phyloP scores from a whole-genome alignment of 2,797 vertebrate genomes.

The Hypotaenidia philippensis region DNA sequence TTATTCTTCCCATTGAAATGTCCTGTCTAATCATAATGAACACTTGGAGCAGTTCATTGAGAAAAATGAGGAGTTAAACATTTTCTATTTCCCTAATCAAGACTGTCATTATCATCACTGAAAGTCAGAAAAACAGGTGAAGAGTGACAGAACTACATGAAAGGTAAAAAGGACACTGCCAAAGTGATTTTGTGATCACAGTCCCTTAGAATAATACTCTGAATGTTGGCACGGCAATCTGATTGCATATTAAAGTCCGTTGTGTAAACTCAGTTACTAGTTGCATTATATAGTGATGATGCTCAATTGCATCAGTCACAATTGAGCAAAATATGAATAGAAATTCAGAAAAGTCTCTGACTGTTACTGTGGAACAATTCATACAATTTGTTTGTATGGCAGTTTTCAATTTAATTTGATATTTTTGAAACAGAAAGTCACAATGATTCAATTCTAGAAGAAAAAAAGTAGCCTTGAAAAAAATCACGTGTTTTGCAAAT shows the following conservation, averaged over 20 bases:
- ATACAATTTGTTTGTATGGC: background rate
- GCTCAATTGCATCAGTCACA: background rate
- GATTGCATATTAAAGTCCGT: background rate
- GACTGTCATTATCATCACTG: slow-evolving; percentile 51
- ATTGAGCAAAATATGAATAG: background rate
- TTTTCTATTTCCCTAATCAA: slow-evolving; percentile 67
- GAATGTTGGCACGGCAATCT: background rate
- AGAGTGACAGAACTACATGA: slow-evolving; percentile 22
- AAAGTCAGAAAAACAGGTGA: slow-evolving; percentile 12
- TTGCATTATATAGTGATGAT: background rate
- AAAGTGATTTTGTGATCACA: background rate
- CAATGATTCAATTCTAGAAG: background rate
- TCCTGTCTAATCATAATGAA: slow-evolving; percentile 28
- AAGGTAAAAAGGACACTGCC: slow-evolving; percentile 29
- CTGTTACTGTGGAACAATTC: background rate
- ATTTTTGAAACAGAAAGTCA: slow-evolving; percentile 15
- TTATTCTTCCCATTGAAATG: slow-evolving; percentile 3
- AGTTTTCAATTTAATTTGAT: background rate
- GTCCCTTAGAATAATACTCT: background rate
- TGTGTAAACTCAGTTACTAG: background rate
- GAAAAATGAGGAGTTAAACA: slow-evolving; percentile 70
- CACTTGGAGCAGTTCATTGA: slow-evolving; percentile 38
- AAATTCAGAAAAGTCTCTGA: background rate
- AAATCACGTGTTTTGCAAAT: background rate
- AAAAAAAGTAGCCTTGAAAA: background rate